Evolutionary conservation across 2,888 invertebrate species (phyloP).

Genomic region (Pomacea canaliculata): DNA sequence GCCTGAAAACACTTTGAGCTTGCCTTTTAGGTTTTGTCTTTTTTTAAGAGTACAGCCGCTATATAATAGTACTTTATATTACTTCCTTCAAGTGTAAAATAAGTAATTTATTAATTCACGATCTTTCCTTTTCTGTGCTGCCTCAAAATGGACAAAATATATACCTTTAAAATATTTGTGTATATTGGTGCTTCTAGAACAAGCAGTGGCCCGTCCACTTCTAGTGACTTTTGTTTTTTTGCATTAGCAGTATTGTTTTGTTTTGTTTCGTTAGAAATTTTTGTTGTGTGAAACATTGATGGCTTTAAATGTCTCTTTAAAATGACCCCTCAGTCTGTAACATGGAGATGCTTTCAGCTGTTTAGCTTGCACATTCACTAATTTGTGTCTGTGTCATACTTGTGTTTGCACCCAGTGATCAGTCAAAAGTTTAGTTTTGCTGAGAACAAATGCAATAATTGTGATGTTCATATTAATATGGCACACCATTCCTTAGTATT

Average conservation of each 20-base stretch:
- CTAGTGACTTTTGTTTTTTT: conserved; percentile 65
- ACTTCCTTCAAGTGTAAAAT: too few species aligned
- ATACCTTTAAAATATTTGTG: background rate
- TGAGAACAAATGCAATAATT: too few species aligned
- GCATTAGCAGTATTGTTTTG: conserved; percentile 54
- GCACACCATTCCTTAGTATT: background rate
- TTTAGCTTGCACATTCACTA: background rate
- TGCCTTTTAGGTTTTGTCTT: too few species aligned
- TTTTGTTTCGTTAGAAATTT: conserved; percentile 43
- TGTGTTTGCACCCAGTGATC: background rate
- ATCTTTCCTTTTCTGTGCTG: too few species aligned
- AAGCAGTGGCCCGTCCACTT: conserved; percentile 4
- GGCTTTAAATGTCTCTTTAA: background rate
- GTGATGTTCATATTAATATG: background rate
- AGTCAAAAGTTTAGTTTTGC: background rate
- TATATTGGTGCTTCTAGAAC: background rate
- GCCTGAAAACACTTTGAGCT: too few species aligned
- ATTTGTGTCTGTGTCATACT: background rate
- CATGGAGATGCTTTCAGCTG: background rate
- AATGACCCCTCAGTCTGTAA: background rate
- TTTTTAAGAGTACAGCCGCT: too few species aligned
- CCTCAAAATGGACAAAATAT: too few species aligned
- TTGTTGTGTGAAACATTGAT: background rate
- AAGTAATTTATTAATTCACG: too few species aligned
- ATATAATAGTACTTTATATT: too few species aligned